Evolutionary conservation across 1,140 invertebrate genomes (phyloP).

Genomic region (Nebria ingens): DNA sequence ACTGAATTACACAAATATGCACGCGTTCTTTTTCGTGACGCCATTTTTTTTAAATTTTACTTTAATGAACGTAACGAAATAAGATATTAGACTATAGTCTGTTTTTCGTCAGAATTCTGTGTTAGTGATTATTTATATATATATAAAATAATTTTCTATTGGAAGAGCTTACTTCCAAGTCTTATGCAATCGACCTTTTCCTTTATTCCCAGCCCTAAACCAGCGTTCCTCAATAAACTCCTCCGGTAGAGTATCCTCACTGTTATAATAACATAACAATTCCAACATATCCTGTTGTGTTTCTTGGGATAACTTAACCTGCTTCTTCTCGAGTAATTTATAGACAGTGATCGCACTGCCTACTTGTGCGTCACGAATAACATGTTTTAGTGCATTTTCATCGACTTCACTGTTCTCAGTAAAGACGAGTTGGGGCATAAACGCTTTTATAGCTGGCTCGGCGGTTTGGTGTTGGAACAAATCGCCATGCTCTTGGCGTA

Average conservation of each 20-base stretch:
- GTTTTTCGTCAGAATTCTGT: not conserved
- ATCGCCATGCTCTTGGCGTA: constrained; percentile 63
- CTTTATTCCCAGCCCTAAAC: constrained; percentile 44
- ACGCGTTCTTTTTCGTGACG: constrained; percentile 5
- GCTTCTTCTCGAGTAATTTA: constrained; percentile 53
- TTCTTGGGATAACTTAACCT: constrained; percentile 45
- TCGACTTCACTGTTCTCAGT: constrained; percentile 58
- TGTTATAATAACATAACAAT: constrained; percentile 73
- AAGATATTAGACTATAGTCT: too few relatives aligned
- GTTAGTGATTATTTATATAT: too few relatives aligned
- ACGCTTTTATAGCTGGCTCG: constrained; percentile 61
- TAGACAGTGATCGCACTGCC: constrained; percentile 63
- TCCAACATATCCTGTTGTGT: constrained; percentile 65
- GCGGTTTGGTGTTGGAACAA: constrained; percentile 61
- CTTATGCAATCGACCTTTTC: constrained; percentile 45
- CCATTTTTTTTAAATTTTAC: too few relatives aligned
- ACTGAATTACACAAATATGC: too few relatives aligned
- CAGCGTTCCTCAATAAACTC: constrained; percentile 70
- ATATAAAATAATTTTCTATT: not conserved
- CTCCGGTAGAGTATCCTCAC: constrained; percentile 47
- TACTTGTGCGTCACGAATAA: constrained; percentile 55
- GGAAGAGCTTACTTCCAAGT: constrained; percentile 58
- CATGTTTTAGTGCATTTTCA: constrained; percentile 46
- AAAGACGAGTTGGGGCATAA: constrained; percentile 55
- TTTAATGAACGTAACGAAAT: too few relatives aligned